Evolutionary conservation across 2,113 vertebrate genomes (phyloP), one percentile per base, ranked within the genome.

Genomic region (Kobus ellipsiprymnus): DNA sequence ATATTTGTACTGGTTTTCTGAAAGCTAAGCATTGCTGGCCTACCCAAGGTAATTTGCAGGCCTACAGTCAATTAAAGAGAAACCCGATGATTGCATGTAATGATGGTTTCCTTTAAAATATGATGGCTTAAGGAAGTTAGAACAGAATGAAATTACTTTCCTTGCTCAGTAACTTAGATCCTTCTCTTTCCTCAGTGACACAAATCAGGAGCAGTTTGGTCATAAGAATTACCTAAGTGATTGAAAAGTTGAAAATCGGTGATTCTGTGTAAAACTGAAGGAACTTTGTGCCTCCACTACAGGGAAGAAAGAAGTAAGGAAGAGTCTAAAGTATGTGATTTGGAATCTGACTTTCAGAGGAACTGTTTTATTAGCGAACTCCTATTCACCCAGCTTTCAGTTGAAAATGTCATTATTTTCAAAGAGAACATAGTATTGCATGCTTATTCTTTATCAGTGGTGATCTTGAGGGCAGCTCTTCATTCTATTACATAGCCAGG

Each of bases 331-430:
- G 36, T 94, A 30, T 64, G 60, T 96, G 80, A 94, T 90, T 86
- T 97, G 62, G 95, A 94, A 86, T 97, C 94, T 98, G 95, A 98
- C 78, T 97, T 98, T 97, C 94, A 17, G 95, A 97, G 46, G 85
- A 48, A 64, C 33, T 92, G 46, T 94, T 98, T 88, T 97, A 77
- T 98, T 98, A 98, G 89, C 12, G 13, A 96, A 25, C 5, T 19
- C 13, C 4, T 7, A 91, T 97, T 97, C 97, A 91, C 80, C 19
- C 78, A 78, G 13, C 19, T 92, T 96, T 85, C 40, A 97, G 92
- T 55, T 1, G 48, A 81, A 96, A 95, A 97, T 77, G 40, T 83
- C 91, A 94, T 96, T 86, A 98, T 94, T 90, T 82, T 97, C 97
- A 40, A 87, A 93, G 90, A 97, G 85, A 96, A 91, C 80, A 97